Base-by-base conservation (phyloP, 2,888 invertebrate genomes). In the Stenodera caucasica region DNA sequence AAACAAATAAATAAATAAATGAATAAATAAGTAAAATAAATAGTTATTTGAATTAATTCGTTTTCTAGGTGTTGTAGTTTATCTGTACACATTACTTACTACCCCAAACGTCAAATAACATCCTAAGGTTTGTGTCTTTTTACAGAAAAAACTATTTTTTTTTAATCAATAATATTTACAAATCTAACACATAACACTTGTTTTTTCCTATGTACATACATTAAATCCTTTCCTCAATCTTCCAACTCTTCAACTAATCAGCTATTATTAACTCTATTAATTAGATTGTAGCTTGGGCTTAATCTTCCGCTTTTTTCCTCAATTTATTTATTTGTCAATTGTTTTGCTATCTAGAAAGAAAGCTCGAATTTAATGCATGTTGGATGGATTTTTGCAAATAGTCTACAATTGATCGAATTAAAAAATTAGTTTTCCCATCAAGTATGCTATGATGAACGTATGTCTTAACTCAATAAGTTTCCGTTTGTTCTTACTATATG, bases 81-180 rank as follows among this genome's bases (percentile, higher is more conserved):
- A 70, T 72, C 73, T 68, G 75, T 75, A 70, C 74, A 73, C 69
- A 72, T 74, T 69, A 72, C 69, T 72, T 75, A 72, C 72, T 72
- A 69, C 72, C 71, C 71, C 59, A 69, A 67, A 65, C 70, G 70
- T 64, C 67, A 70, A 61, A 68, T 68, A 64, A 65, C 62, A 67
- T 64, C 69, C 62, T 61, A 74, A 74, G 73, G 74, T 74, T 74
- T 69, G 73, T 73, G 63, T 64, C 51, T 40, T 40, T 40, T 26
- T 40, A 26, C 11, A 54, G 29, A 5, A 54, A 35, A 21, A 12
- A 53, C n/a, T n/a, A n/a, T n/a, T n/a, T n/a, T n/a, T n/a, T n/a
- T n/a, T n/a, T n/a, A n/a, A n/a, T n/a, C n/a, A 18, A 23, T 1
- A 40, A 40, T 18, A 23, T 49, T 23, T 49, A 12, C 5, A 18